A percentile compares a stretch with the other conserved stretches of the same genome.
phyloP scores from a whole-genome alignment of 2,113 vertebrate genomes.

The Paracanthobrama guichenoti region DNA sequence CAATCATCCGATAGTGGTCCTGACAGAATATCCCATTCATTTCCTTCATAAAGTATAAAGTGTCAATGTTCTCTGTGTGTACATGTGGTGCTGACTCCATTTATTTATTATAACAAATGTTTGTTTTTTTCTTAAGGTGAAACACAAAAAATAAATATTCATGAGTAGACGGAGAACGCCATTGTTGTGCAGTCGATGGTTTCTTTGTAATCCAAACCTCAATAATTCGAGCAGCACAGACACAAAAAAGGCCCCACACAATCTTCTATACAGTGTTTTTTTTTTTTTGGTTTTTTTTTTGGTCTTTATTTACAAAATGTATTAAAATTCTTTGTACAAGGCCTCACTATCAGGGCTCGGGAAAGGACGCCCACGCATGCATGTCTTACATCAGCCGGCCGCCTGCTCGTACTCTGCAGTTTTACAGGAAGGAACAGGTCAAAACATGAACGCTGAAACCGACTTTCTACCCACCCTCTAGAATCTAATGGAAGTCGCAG shows the following conservation, averaged over 20 bases:
- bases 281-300: background rate
- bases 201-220: background rate
- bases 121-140: too few relatives aligned
- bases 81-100: too few relatives aligned
- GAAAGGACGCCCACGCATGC: conserved; percentile 93
- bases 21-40: too few relatives aligned
- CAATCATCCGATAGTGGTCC: too few relatives aligned
- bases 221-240: background rate
- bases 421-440: conserved; percentile 63
- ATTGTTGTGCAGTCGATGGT: background rate
- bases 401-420: conserved; percentile 85
- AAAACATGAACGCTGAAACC: conserved; percentile 68
- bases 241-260: conserved; percentile 49
- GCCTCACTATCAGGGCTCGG: conserved; percentile 88
- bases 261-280: conserved; percentile 91
- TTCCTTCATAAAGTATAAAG: too few relatives aligned
- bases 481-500: conserved; percentile 83
- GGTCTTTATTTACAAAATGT: conserved; percentile 97
- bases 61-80: too few relatives aligned
- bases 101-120: too few relatives aligned
- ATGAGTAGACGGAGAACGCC: too few relatives aligned
- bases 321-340: conserved; percentile 99
- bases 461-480: conserved; percentile 80
- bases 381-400: conserved; percentile 90
- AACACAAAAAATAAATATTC: too few relatives aligned